phyloP scores from a whole-genome alignment of 2,113 vertebrate genomes.

The Machaerirhynchus nigripectus region DNA sequence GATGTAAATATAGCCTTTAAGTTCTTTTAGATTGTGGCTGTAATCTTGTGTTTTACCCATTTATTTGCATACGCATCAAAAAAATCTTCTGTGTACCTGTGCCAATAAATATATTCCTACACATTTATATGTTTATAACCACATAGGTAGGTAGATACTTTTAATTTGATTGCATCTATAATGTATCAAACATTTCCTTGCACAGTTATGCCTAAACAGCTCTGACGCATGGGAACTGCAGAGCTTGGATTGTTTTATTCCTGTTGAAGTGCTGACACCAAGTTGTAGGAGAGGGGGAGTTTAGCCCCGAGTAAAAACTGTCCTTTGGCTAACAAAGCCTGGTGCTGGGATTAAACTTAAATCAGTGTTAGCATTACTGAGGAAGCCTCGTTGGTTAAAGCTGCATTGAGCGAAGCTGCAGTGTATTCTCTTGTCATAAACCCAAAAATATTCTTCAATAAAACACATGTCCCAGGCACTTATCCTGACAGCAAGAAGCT shows the following conservation, averaged over 20 bases:
- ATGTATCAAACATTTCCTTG: neutral
- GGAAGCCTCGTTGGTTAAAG: constrained; percentile 34
- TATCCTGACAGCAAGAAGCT: neutral
- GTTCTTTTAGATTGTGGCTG: neutral
- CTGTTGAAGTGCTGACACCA: constrained; percentile 27
- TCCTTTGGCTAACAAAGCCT: constrained; percentile 46
- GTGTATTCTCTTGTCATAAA: constrained; percentile 5
- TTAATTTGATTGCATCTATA: neutral
- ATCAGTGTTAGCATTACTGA: constrained; percentile 39
- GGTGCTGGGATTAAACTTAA: constrained; percentile 55
- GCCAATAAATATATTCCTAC: neutral
- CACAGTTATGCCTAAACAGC: neutral
- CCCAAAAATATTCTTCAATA: neutral
- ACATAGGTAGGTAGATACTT: neutral
- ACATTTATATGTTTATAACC: accelerated
- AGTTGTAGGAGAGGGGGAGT: constrained; percentile 4
- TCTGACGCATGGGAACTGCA: neutral
- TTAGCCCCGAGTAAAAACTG: constrained; percentile 46
- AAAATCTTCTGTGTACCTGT: neutral
- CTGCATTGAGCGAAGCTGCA: constrained; percentile 33
- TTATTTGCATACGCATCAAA: neutral
- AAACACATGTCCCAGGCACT: constrained; percentile 15
- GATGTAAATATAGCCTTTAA: neutral
- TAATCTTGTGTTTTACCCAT: neutral
- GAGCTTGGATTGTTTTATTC: constrained; percentile 24